Evolutionary conservation across 2,797 vertebrate species (phyloP).

Genomic region (Cynodonichthys magdalenae): DNA sequence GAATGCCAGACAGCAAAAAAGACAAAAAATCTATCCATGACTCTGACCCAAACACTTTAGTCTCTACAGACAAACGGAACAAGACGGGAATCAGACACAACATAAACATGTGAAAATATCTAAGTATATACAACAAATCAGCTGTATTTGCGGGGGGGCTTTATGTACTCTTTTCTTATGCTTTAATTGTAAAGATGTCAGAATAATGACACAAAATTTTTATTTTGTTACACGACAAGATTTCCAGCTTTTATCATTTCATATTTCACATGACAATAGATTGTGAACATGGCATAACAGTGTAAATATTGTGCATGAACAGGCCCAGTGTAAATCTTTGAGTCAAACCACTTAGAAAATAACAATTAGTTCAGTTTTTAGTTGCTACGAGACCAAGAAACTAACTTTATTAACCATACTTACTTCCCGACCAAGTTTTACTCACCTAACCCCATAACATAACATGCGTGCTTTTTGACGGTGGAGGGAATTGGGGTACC

Average conservation of each 20-base stretch:
- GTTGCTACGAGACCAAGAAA: neutral
- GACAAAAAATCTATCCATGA: slow-evolving; percentile 72
- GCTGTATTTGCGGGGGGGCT: no score
- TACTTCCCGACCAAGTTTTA: no score
- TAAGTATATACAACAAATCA: neutral
- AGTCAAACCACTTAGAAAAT: slow-evolving; percentile 3
- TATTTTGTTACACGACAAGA: slow-evolving; percentile 28
- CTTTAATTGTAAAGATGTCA: slow-evolving; percentile 1
- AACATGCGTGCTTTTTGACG: no score
- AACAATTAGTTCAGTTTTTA: neutral
- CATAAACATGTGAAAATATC: slow-evolving; percentile 18
- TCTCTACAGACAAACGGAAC: slow-evolving; percentile 31
- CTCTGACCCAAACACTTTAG: slow-evolving; percentile 39
- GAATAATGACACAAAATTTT: slow-evolving; percentile 27
- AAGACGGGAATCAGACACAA: slow-evolving; percentile 19
- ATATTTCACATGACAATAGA: no score
- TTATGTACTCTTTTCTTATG: no score
- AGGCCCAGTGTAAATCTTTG: slow-evolving; percentile 13
- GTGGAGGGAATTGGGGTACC: no score
- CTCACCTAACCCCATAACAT: no score
- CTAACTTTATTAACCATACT: no score
- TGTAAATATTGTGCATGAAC: slow-evolving; percentile 38
- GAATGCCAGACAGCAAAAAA: slow-evolving; percentile 74
- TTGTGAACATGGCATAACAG: slow-evolving; percentile 20
- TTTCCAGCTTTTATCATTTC: slow-evolving; percentile 40